These are phyloP conservation scores for Anagrus nilaparvatae DNA, from an alignment of 1,140 invertebrate species.

Conservation along the genomic window DNA sequence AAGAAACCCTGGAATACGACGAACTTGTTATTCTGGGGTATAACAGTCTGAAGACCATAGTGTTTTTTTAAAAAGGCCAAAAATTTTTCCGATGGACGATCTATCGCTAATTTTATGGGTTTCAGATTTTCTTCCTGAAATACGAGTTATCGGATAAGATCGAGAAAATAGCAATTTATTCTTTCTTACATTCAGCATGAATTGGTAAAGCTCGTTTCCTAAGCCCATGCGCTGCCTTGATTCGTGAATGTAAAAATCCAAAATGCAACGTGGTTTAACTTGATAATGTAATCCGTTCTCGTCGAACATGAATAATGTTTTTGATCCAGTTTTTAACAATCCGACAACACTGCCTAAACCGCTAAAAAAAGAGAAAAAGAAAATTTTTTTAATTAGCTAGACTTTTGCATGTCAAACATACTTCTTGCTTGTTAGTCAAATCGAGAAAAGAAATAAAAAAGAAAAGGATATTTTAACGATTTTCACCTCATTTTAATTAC, in stretches of 20 bases:
- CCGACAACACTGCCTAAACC: slow-evolving; percentile 61
- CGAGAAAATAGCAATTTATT: not conserved
- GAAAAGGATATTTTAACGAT: not conserved
- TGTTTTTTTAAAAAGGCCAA: slow-evolving; percentile 75
- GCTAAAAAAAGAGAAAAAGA: slow-evolving; percentile 29
- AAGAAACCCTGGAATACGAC: slow-evolving; percentile 81
- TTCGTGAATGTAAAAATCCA: slow-evolving; percentile 83
- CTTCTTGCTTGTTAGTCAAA: not conserved
- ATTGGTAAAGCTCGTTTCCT: slow-evolving; percentile 66
- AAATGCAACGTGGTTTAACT: slow-evolving; percentile 63
- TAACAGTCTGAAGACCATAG: slow-evolving; percentile 58
- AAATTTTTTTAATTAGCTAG: not conserved
- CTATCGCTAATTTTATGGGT: slow-evolving; percentile 72
- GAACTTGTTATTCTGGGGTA: slow-evolving; percentile 82
- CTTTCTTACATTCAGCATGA: slow-evolving; percentile 58
- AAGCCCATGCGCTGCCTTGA: slow-evolving; percentile 65
- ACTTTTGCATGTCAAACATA: slow-evolving; percentile 1
- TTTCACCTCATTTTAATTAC: not conserved
- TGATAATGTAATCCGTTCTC: slow-evolving; percentile 56
- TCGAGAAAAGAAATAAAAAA: slow-evolving; percentile 1
- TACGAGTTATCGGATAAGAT: too few species aligned
- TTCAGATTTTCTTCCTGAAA: slow-evolving; percentile 58
- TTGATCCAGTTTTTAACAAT: slow-evolving; percentile 73
- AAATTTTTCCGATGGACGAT: slow-evolving; percentile 81
- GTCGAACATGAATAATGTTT: slow-evolving; percentile 77